Evolutionary conservation across 2,113 vertebrate species (phyloP).

Genomic region (Nesoenas mayeri): DNA sequence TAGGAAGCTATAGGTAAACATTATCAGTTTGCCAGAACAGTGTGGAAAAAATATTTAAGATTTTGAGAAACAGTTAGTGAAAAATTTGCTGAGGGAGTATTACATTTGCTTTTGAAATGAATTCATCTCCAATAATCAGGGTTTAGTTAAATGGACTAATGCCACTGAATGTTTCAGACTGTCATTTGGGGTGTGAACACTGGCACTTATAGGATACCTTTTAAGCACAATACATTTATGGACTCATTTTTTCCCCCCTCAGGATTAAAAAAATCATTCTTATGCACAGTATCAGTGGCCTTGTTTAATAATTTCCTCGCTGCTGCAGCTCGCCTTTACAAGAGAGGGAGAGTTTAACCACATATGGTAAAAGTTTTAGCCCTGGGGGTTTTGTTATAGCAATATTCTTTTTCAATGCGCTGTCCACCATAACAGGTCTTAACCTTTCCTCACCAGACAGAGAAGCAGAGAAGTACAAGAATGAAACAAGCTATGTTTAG

Average conservation of each 20-base stretch:
- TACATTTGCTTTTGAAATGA: constrained; percentile 60
- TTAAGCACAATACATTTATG: constrained; percentile 48
- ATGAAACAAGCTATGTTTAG: constrained; percentile 71
- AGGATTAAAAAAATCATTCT: constrained; percentile 51
- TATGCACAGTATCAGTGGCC: constrained; percentile 21
- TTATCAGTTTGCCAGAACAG: constrained; percentile 47
- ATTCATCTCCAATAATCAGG: constrained; percentile 37
- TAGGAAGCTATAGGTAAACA: constrained; percentile 59
- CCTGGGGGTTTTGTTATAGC: constrained; percentile 3
- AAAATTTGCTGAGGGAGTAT: constrained; percentile 51
- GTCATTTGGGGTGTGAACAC: constrained; percentile 16
- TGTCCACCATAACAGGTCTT: constrained; percentile 44
- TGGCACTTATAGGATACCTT: constrained; percentile 41
- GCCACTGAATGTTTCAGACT: constrained; percentile 1
- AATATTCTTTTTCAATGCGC: constrained; percentile 33
- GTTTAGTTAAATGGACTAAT: constrained; percentile 51
- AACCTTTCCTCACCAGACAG: constrained; percentile 54
- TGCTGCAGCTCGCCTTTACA: constrained; percentile 43
- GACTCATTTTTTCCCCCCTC: neutral
- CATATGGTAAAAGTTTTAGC: constrained; percentile 38
- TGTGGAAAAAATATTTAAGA: constrained; percentile 47
- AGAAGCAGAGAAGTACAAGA: constrained; percentile 61
- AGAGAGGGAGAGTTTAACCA: constrained; percentile 19
- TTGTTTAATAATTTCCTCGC: constrained; percentile 48
- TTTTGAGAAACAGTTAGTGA: constrained; percentile 30